Conservation (phyloP, 2,113 vertebrate species). For the Hydrochoerus hydrochaeris region DNA sequence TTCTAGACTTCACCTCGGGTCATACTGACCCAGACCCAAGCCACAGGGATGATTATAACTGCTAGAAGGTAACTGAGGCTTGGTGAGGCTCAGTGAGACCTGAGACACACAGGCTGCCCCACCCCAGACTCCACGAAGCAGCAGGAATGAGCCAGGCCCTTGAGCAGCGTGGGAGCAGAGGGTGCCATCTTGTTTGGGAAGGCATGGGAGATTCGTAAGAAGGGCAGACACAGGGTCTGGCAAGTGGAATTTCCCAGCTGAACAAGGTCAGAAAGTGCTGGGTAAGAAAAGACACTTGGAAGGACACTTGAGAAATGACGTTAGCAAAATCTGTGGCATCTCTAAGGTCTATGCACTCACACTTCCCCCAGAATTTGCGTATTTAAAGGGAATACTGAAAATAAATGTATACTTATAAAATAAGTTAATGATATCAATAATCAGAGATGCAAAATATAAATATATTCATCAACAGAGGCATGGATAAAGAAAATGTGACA, state of each 20-base stretch:
- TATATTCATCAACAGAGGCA: not conserved
- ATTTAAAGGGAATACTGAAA: not conserved
- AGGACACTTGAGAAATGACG: not conserved
- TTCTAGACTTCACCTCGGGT: not conserved
- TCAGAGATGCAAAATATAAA: constrained; percentile 1
- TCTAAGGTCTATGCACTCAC: not conserved
- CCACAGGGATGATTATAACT: not conserved
- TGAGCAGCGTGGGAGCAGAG: not conserved
- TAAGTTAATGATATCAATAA: not conserved
- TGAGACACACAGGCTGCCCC: not conserved
- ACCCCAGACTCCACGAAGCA: not conserved
- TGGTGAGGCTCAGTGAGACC: not conserved
- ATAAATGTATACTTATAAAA: not conserved
- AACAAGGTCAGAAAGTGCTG: not conserved
- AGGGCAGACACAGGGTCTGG: not conserved
- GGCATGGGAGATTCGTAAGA: not conserved
- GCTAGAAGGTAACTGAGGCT: not conserved
- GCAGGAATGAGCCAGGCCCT: not conserved
- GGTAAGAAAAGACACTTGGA: not conserved
- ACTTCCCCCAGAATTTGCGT: not conserved
- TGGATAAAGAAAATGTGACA: not conserved
- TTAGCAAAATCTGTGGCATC: not conserved
- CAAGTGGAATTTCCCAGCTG: not conserved
- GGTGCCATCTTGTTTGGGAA: not conserved
- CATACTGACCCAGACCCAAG: not conserved